A percentile compares a stretch with the other conserved stretches of the same genome.
phyloP scores from a whole-genome alignment of 2,888 invertebrate genomes.

The Rhamphomyia laevipes region DNA sequence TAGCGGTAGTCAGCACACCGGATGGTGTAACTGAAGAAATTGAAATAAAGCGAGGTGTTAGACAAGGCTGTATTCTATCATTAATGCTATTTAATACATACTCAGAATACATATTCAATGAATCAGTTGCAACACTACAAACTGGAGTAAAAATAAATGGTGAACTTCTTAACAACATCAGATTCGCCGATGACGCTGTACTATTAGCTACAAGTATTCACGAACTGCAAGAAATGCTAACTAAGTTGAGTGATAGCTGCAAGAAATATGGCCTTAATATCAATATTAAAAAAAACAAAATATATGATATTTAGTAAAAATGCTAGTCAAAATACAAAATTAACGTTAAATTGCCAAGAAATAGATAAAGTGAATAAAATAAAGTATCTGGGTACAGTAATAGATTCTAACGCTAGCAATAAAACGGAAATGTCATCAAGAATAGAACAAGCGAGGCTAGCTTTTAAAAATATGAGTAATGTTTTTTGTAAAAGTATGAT shows the following conservation, averaged over 20 bases:
- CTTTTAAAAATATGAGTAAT: not conserved
- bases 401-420: not conserved
- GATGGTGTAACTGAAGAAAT: not conserved
- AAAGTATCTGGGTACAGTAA: not conserved
- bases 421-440: not conserved
- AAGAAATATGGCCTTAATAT: not conserved
- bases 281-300: not conserved
- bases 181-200: not conserved
- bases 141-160: not conserved
- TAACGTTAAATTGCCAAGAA: too few species aligned
- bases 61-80: not conserved
- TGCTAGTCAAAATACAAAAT: not conserved
- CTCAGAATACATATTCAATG: not conserved
- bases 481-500: not conserved
- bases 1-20: not conserved
- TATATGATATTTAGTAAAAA: not conserved
- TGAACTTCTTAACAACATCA: not conserved
- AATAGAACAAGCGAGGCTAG: not conserved
- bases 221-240: too few species aligned
- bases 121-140: not conserved
- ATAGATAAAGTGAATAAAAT: too few species aligned
- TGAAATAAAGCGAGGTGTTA: not conserved
- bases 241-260: not conserved
- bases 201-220: not conserved
- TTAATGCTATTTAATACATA: not conserved